Conservation (phyloP, 2,797 vertebrate species). For the Anas flavirostris region DNA sequence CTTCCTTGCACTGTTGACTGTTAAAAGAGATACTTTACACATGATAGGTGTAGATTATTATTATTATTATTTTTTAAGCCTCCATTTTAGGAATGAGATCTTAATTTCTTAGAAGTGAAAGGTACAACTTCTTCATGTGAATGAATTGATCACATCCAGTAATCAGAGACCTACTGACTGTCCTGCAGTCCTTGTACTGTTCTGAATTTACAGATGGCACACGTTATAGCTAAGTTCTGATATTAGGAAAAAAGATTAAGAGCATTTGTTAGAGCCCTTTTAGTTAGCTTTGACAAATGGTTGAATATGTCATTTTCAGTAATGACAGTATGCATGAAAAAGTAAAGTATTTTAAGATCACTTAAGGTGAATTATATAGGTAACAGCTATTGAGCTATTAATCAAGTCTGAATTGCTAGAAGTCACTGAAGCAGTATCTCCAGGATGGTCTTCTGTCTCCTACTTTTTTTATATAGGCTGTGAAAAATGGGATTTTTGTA, state of each 20-base stretch:
- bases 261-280: conserved; percentile 50
- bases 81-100: neutral
- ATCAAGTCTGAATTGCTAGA: conserved; percentile 46
- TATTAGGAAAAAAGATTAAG: conserved; percentile 24
- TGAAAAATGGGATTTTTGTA: conserved; percentile 39
- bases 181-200: neutral
- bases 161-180: conserved; percentile 33
- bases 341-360: conserved; percentile 62
- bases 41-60: neutral
- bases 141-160: conserved; percentile 31
- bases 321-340: conserved; percentile 61
- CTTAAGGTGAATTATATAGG: conserved; percentile 70
- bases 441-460: conserved; percentile 21
- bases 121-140: neutral
- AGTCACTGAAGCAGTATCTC: conserved; percentile 52
- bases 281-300: conserved; percentile 65
- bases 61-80: no score
- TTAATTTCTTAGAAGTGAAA: neutral
- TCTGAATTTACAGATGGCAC: conserved; percentile 35
- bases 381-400: conserved; percentile 64
- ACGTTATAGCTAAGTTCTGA: conserved; percentile 9
- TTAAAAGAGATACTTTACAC: neutral
- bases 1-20: neutral
- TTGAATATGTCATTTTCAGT: conserved; percentile 58
- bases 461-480: neutral